Percentiles rank a stretch among this genome's conserved stretches.
Evolutionary conservation across 2,888 invertebrate species (phyloP).

Genomic region (Abscondita cerata): DNA sequence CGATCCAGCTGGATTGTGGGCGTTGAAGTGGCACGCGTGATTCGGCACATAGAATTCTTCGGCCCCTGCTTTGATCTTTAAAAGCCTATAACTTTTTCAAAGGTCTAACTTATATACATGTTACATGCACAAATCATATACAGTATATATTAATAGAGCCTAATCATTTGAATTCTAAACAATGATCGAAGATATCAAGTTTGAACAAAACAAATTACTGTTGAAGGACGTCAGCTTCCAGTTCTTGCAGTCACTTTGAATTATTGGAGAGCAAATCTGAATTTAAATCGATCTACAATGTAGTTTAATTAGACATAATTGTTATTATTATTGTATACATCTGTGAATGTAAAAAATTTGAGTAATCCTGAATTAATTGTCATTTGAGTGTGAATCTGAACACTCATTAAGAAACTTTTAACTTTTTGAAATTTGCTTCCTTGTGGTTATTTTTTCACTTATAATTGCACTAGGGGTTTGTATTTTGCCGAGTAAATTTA

Average conservation of each 20-base stretch:
- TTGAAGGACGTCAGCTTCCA: conserved; percentile 35
- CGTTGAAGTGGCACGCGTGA: conserved; percentile 43
- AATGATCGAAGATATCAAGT: conserved; percentile 25
- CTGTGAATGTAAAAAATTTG: too few relatives aligned
- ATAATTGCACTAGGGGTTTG: too few relatives aligned
- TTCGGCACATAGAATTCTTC: conserved; percentile 40
- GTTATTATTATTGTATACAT: too few relatives aligned
- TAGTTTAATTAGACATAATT: conserved; percentile 8
- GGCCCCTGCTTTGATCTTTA: conserved; percentile 36
- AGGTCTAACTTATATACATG: conserved; percentile 35
- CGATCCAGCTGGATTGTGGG: conserved; percentile 36
- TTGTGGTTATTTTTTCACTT: too few relatives aligned
- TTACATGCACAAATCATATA: conserved; percentile 11
- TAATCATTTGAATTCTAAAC: conserved; percentile 37
- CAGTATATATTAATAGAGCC: conserved; percentile 37
- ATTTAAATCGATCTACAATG: conserved; percentile 13
- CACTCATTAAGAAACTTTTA: too few relatives aligned
- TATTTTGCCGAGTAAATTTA: too few relatives aligned
- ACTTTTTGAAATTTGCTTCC: too few relatives aligned
- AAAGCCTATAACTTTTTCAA: conserved; percentile 32
- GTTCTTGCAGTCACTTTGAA: conserved; percentile 18
- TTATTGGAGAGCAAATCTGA: conserved; percentile 13
- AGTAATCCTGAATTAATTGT: too few relatives aligned
- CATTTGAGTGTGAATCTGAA: too few relatives aligned
- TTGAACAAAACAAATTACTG: conserved; percentile 29